Percentiles rank a stretch among this genome's conserved stretches.
Conservation (phyloP, 2,888 invertebrate genomes). For the Timandra comae region DNA sequence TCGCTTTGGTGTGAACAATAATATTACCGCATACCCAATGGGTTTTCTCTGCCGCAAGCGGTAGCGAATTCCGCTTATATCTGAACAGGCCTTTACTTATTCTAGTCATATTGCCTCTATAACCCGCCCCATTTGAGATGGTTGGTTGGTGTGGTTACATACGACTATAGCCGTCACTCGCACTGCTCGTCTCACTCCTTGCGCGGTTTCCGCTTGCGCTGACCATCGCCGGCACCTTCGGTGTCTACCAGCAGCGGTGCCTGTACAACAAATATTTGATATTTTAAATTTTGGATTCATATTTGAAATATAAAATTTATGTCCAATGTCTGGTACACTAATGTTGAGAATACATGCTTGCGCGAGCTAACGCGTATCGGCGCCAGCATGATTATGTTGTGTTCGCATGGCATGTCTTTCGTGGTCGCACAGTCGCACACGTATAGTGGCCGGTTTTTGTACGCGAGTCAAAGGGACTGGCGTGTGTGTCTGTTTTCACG, state of each 20-base stretch:
- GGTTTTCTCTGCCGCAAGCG: too few relatives aligned
- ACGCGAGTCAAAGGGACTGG: not conserved
- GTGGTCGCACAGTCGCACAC: not conserved
- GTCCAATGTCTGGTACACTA: not conserved
- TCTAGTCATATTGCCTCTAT: not conserved
- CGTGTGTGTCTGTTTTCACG: not conserved
- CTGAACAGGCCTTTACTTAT: not conserved
- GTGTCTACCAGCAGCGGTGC: slow-evolving; percentile 38
- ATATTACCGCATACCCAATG: too few relatives aligned
- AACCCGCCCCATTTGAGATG: not conserved
- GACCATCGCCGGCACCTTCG: slow-evolving; percentile 65
- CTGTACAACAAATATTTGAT: slow-evolving; percentile 24
- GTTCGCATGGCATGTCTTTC: not conserved
- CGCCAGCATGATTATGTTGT: not conserved
- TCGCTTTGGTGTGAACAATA: too few relatives aligned
- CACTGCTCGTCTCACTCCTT: slow-evolving; percentile 49
- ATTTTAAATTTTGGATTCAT: not conserved
- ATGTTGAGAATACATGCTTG: not conserved
- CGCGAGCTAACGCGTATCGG: not conserved
- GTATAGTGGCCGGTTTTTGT: too few relatives aligned
- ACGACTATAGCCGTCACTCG: not conserved
- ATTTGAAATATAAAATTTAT: not conserved
- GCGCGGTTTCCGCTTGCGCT: slow-evolving; percentile 66
- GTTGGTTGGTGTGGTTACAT: not conserved
- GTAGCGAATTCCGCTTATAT: too few relatives aligned